Base-by-base conservation (phyloP, 1,140 invertebrate species). In the Magallana ariakensis region DNA sequence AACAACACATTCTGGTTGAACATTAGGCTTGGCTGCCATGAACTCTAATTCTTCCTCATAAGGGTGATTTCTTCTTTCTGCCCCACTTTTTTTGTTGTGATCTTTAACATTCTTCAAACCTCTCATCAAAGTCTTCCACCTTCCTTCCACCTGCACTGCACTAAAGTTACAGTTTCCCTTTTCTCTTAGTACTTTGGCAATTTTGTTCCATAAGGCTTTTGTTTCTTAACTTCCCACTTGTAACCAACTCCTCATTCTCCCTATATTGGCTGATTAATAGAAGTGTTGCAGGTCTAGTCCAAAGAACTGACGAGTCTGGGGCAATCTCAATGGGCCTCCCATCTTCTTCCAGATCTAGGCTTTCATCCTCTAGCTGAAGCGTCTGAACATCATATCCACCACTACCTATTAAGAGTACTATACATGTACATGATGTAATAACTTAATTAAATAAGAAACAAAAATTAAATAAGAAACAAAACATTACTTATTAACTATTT, bases 281-380 rank as follows among this genome's bases (percentile, higher is more conserved):
- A 22, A 87, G 82, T 70, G 86, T 84, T 10, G 60, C 58, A 1
- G 7, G n/a, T 55, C 58, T 87, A 6, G 11, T 70, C 86, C 86
- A 87, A 19, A 95, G n/a, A 75, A 85, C 66, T 16, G 26, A 11
- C 8, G 26, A 46, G 75, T 80, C 75, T 16, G 75, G 75, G 8
- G 75, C 75, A 26, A 80, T 19, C 46, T 80, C 75, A 33, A 80
- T 80, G 26, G 75, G 75, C 13, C 75, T n/a, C 26, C 75, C 75
- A 33, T 80, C 75, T 54, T 33, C 75, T 80, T 33, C 33, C 33
- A 46, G 26, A 80, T 13, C 9, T 33, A 33, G 33, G 33, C 26
- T 16, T 8, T 80, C 8, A n/a, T n/a, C n/a, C n/a, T n/a, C n/a
- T n/a, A n/a, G n/a, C n/a, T n/a, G n/a, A 80, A 80, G 75, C 22